Evolutionary conservation across 2,113 vertebrate species (phyloP).

Genomic region (cattle (Bos taurus)): ARS-UCD2.0 NC_037356.1:25717501-25718000

Average conservation of each 20-base stretch:
- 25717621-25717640: neutral
- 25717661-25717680: neutral
- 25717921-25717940: no score
- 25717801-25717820: neutral
- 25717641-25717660: neutral
- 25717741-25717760: neutral
- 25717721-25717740: neutral
- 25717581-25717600: constrained; percentile 41
- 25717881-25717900: no score
- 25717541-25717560: constrained; percentile 80
- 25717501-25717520: constrained; percentile 85
- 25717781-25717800: neutral
- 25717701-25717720: neutral
- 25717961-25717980: no score
- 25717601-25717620: neutral
- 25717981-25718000: no score
- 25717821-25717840: neutral
- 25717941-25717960: no score
- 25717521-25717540: constrained; percentile 81
- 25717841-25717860: neutral
- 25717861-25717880: neutral
- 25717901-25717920: no score
- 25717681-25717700: neutral
- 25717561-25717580: constrained; percentile 55
- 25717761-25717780: neutral